Conservation (phyloP, 1,140 invertebrate genomes). For the Caenorhabditis briggsae region DNA sequence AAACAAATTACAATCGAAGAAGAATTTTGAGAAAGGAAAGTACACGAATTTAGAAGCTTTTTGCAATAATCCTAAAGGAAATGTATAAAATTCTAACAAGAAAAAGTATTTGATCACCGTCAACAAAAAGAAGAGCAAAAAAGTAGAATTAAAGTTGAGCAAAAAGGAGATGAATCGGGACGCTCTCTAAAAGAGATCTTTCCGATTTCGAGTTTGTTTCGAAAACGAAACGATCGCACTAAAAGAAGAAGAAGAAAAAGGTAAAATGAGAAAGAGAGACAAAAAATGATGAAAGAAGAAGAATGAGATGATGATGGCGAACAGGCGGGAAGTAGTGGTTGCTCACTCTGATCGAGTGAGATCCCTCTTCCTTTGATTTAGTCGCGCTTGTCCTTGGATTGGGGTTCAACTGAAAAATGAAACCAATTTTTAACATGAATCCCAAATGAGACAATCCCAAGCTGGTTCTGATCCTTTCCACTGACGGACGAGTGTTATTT, state of each 20-base stretch:
- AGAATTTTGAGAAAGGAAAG: conserved; percentile 38
- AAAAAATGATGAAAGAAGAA: conserved; percentile 1
- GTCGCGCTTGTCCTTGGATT: conserved; percentile 35
- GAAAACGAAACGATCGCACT: conserved; percentile 51
- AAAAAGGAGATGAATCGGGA: conserved; percentile 10
- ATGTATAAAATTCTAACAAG: conserved; percentile 35
- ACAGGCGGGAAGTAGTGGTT: background rate
- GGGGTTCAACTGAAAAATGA: conserved; percentile 21
- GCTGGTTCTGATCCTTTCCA: background rate
- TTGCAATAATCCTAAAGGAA: conserved; percentile 14
- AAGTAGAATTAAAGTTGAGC: conserved; percentile 1
- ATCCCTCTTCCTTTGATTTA: background rate
- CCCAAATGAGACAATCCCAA: background rate
- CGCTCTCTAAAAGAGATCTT: conserved; percentile 47
- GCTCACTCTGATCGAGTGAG: background rate
- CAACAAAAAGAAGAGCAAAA: conserved; percentile 20
- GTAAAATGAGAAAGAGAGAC: background rate
- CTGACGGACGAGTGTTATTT: background rate
- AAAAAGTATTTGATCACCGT: conserved; percentile 37
- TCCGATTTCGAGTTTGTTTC: conserved; percentile 37
- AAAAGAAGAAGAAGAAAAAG: background rate
- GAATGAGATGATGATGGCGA: conserved; percentile 46
- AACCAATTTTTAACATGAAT: background rate
- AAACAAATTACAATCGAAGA: background rate
- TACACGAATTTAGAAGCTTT: conserved; percentile 53